phyloP scores from a whole-genome alignment of 2,113 vertebrate genomes.

The Trinectes maculatus region DNA sequence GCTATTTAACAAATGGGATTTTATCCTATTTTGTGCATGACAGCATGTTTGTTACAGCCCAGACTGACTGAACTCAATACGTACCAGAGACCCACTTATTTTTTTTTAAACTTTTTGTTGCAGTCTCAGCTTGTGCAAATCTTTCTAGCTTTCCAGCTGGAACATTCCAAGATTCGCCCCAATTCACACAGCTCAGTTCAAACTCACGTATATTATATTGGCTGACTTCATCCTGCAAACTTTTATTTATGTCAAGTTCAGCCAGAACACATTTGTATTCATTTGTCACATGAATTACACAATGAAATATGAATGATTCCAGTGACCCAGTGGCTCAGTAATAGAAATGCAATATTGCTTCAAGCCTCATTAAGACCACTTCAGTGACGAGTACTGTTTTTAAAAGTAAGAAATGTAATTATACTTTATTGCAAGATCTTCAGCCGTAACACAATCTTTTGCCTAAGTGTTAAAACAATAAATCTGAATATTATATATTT shows the following conservation, averaged over 20 bases:
- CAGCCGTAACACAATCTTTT: too few species aligned
- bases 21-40: not conserved
- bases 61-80: not conserved
- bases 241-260: not conserved
- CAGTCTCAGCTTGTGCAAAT: not conserved
- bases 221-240: not conserved
- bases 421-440: slow-evolving; percentile 7
- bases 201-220: not conserved
- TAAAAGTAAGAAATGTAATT: slow-evolving; percentile 10
- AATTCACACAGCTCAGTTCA: not conserved
- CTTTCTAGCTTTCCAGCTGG: not conserved
- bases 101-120: not conserved
- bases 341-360: slow-evolving; percentile 5
- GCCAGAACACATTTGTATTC: not conserved
- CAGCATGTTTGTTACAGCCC: not conserved
- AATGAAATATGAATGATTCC: not conserved
- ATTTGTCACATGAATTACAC: not conserved
- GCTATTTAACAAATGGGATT: too few species aligned
- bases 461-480: too few species aligned
- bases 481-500: too few species aligned
- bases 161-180: not conserved
- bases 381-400: not conserved
- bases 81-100: not conserved
- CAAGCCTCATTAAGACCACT: slow-evolving; percentile 13
- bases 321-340: not conserved